phyloP scores from a whole-genome alignment of 2,888 invertebrate species.

The Thyatira batis region DNA sequence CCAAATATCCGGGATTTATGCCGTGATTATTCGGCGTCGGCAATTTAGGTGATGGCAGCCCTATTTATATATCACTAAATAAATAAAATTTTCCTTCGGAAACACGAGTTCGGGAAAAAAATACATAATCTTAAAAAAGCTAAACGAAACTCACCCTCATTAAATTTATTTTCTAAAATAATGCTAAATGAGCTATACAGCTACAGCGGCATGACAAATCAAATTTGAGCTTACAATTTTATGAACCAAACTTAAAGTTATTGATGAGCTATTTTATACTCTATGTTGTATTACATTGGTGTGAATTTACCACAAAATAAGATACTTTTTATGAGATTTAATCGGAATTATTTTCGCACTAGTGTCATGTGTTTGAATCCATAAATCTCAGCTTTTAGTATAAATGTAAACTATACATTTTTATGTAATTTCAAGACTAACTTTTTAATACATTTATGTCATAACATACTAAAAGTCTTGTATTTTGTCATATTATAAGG shows the following conservation, averaged over 20 bases:
- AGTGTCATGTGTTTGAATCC: too few species aligned
- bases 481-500: not conserved
- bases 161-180: not conserved
- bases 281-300: not conserved
- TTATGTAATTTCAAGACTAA: too few species aligned
- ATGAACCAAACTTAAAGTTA: not conserved
- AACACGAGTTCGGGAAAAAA: not conserved
- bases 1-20: too few species aligned
- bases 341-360: too few species aligned
- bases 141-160: not conserved
- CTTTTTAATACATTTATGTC: too few species aligned
- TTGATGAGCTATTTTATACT: not conserved
- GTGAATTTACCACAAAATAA: not conserved
- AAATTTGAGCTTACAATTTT: not conserved
- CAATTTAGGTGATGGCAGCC: too few species aligned
- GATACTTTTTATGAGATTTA: not conserved
- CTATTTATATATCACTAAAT: too few species aligned
- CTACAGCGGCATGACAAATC: not conserved
- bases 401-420: too few species aligned
- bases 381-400: too few species aligned
- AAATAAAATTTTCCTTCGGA: too few species aligned
- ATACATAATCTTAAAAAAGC: not conserved
- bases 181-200: not conserved
- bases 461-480: too few species aligned
- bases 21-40: too few species aligned